Evolutionary conservation across 2,888 invertebrate genomes (phyloP), one percentile per base, ranked within the genome.

Genomic region (Salpingus planirostris): DNA sequence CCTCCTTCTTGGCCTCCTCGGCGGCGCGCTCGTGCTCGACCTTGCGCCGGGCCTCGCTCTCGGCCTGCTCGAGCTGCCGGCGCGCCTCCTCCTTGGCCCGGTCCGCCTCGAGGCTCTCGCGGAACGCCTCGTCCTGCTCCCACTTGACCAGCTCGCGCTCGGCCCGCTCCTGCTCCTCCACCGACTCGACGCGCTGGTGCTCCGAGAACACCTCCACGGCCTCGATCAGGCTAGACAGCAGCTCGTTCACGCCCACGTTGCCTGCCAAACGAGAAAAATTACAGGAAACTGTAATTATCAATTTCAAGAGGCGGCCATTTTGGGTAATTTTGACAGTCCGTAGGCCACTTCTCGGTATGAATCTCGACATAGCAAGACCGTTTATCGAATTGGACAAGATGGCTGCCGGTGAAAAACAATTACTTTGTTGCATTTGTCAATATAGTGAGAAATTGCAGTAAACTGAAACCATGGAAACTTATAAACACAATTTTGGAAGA

Each of bases 71-170:
- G 59, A 82, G 80, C 59, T 80, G 76, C 47, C 78, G 75, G 60
- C 80, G 84, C 2, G 85, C 77, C 66, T 89, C 88, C 65, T 91
- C 90, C 66, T 90, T 90, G 33, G 88, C 88, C 80, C 81, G 78
- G 64, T 90, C 90, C 1, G 80, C 83, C 56, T 84, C 84, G 31
- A 96, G 71, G 49, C 93, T 93, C 57, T 76, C 80, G 61, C 89
- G 80, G 66, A 91, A 96, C 1, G 95, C 95, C 62, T 80, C 79
- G 68, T 96, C 93, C 68, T 96, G 95, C 63, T 95, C 93, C 51
- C 79, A 74, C 65, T 92, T 91, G 31, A 96, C 89, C 50, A 75
- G 71, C 64, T 93, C 92, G 32, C 95, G 68, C 6, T 86, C 90
- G 43, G 87, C 85, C 33, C 95, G 68, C 62, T 93, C 92, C 37